These are phyloP conservation scores for Erebia epiphron DNA, from an alignment of 2,888 invertebrate genomes.

Conservation along the genomic window DNA sequence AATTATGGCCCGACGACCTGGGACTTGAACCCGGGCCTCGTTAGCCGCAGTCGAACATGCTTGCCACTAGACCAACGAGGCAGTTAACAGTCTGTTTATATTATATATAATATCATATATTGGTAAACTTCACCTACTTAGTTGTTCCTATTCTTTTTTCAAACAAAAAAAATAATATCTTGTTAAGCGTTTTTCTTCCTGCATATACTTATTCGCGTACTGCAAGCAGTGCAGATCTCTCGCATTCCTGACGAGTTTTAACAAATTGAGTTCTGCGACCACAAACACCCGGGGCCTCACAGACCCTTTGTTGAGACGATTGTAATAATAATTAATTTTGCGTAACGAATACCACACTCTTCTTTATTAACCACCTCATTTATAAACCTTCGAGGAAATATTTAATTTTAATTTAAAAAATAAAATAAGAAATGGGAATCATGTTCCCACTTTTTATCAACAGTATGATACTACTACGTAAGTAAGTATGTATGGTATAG, in stretches of 20 bases:
- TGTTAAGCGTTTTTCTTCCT: conserved; percentile 25
- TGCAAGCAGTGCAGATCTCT: conserved; percentile 63
- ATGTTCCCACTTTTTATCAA: too few species aligned
- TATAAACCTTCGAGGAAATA: neutral
- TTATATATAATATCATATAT: too few species aligned
- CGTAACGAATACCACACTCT: conserved; percentile 32
- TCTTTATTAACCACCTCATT: conserved; percentile 9
- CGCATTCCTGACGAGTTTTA: conserved; percentile 60
- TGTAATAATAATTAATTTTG: conserved; percentile 48
- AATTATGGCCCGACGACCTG: too few species aligned
- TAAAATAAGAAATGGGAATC: neutral
- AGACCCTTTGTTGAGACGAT: conserved; percentile 48
- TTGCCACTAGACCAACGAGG: too few species aligned
- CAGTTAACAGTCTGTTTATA: too few species aligned
- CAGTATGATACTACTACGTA: too few species aligned
- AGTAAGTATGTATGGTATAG: too few species aligned
- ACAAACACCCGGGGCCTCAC: conserved; percentile 40
- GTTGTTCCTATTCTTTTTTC: too few species aligned
- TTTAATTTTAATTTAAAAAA: neutral
- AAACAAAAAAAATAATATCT: neutral
- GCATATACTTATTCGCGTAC: conserved; percentile 44
- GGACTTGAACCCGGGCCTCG: too few species aligned
- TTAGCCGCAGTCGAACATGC: too few species aligned
- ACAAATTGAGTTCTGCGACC: conserved; percentile 61
- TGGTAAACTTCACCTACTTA: too few species aligned